These are phyloP conservation scores for Drosophila monieri DNA, from an alignment of 2,888 invertebrate genomes.

Conservation along the genomic window DNA sequence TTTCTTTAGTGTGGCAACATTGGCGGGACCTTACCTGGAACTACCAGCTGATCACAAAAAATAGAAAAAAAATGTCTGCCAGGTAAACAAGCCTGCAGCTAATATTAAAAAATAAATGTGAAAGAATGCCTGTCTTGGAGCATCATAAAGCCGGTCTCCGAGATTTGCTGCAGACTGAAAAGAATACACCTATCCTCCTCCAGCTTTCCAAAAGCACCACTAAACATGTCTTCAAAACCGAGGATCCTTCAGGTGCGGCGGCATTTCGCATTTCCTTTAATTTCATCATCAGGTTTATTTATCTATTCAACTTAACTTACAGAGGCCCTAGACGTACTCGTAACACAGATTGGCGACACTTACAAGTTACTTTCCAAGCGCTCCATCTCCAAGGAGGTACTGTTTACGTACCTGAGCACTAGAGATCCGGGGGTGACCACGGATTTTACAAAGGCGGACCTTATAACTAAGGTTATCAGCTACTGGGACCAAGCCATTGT, in stretches of 20 bases:
- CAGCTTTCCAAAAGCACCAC: slow-evolving; percentile 76
- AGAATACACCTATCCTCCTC: slow-evolving; percentile 63
- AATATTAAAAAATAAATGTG: neutral
- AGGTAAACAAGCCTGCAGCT: neutral
- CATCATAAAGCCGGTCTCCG: slow-evolving; percentile 65
- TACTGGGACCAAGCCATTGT: slow-evolving; percentile 82
- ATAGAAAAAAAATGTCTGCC: neutral
- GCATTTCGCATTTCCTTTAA: neutral
- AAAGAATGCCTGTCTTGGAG: slow-evolving; percentile 71
- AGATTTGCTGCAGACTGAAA: slow-evolving; percentile 68
- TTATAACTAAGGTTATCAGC: slow-evolving; percentile 84
- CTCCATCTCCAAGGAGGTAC: slow-evolving; percentile 85
- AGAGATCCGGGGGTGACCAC: slow-evolving; percentile 84
- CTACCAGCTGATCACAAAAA: neutral
- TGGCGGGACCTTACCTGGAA: neutral
- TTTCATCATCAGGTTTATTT: neutral
- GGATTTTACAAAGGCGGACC: slow-evolving; percentile 85
- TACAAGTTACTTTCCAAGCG: slow-evolving; percentile 85
- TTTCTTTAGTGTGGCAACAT: neutral
- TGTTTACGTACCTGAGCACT: slow-evolving; percentile 85
- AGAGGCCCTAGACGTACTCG: slow-evolving; percentile 86
- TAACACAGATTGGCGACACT: slow-evolving; percentile 84
- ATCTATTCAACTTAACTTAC: slow-evolving; percentile 1
- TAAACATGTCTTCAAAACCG: slow-evolving; percentile 72
- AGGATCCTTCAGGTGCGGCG: slow-evolving; percentile 66